Base-by-base conservation (phyloP, 2,888 invertebrate genomes). In the Hyppa rectilinea region DNA sequence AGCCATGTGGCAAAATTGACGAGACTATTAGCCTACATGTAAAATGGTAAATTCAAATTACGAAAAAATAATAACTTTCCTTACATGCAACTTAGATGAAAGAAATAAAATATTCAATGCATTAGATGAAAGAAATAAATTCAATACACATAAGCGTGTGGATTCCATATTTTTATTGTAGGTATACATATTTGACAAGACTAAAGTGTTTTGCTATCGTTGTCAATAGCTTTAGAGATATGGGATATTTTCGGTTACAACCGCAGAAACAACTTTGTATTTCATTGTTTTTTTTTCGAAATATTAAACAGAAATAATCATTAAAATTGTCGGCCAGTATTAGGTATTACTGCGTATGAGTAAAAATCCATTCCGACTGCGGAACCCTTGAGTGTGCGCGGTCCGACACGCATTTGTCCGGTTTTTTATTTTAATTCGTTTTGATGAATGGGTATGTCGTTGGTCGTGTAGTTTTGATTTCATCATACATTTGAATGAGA, bases 371-470 rank as follows among this genome's bases (percentile, higher is more conserved):
- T n/a, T 9, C n/a, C 17, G n/a, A 14, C n/a, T 29, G 31, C n/a
- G 17, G 59, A 59, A 49, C 49, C 6, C n/a, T 31, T 31, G 9
- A n/a, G n/a, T 3, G 29, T 49, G n/a, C 49, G 17, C 17, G 9
- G 29, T 17, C 9, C 10, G n/a, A 17, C 49, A n/a, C n/a, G 1
- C 29, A 17, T 3, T 31, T 31, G 5, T 3, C 17, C 10, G 6
- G 29, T n/a, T 31, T 59, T 59, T 5, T 49, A 59, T 59, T 31
- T 59, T 79, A 83, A 77, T 81, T 78, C 62, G 56, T 34, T 71
- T 73, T 84, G 84, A 84, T 82, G 82, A 82, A 84, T 79, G 53
- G 58, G 70, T 53, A 10, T 69, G 82, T 78, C 78, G 58, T 31
- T 70, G 45, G 26, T 43, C 56, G 53, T 66, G 72, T 70, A 63